A percentile compares a stretch with the other conserved stretches of the same genome.
phyloP scores from a whole-genome alignment of 1,140 invertebrate species.

The Elysia chlorotica region DNA sequence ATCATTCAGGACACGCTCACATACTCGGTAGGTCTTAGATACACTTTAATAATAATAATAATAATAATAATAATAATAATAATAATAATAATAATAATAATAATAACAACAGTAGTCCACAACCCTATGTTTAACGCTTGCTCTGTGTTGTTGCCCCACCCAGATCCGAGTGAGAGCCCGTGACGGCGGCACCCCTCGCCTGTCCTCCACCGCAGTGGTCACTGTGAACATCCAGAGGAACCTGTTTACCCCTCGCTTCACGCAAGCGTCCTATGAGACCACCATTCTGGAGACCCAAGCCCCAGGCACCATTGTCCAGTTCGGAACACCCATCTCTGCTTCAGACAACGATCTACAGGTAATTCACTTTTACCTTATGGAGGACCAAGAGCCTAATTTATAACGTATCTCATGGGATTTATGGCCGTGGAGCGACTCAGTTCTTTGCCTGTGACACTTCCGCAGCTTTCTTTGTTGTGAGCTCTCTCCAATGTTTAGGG shows the following conservation, averaged over 20 bases:
- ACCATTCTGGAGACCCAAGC: constrained; percentile 29
- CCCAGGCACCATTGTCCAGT: constrained; percentile 23
- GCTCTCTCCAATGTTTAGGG: too few relatives aligned
- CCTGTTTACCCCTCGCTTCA: constrained; percentile 78
- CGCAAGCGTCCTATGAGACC: constrained; percentile 13
- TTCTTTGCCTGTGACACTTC: too few relatives aligned
- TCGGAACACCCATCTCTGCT: constrained; percentile 20
- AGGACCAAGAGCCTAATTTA: background rate
- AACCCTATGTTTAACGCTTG: too few relatives aligned
- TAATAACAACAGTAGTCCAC: too few relatives aligned
- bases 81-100: too few relatives aligned
- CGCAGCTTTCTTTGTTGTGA: too few relatives aligned
- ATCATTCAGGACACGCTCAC: constrained; percentile 13
- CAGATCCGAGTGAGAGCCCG: constrained; percentile 28
- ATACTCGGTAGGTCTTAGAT: constrained; percentile 33
- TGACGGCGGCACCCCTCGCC: constrained; percentile 33
- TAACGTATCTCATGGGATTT: too few relatives aligned
- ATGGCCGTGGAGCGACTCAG: too few relatives aligned
- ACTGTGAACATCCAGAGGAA: constrained; percentile 65
- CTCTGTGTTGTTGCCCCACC: background rate
- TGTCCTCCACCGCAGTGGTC: constrained; percentile 54
- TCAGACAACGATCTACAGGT: constrained; percentile 43
- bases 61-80: too few relatives aligned
- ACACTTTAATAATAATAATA: too few relatives aligned
- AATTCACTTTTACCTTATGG: constrained; percentile 22